phyloP scores from a whole-genome alignment of 2,797 vertebrate species.

The Sebastes goodei region DNA sequence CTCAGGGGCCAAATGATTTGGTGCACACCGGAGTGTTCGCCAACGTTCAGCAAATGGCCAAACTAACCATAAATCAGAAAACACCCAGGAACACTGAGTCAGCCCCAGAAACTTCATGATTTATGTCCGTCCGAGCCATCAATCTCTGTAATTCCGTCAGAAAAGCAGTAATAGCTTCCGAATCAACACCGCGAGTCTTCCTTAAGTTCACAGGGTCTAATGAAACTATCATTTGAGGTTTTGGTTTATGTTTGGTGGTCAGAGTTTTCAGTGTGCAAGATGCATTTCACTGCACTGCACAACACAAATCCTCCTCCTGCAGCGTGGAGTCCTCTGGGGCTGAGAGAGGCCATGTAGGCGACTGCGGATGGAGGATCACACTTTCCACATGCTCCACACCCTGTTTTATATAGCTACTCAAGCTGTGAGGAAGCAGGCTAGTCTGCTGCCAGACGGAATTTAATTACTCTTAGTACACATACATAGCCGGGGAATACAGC shows the following conservation, averaged over 20 bases:
- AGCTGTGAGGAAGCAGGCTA: slow-evolving; percentile 21
- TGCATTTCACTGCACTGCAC: slow-evolving; percentile 59
- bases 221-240: slow-evolving; percentile 65
- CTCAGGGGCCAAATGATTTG: slow-evolving; percentile 61
- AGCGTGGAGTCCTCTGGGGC: slow-evolving; percentile 42
- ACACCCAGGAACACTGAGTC: slow-evolving; percentile 61
- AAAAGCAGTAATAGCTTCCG: slow-evolving; percentile 48
- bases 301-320: slow-evolving; percentile 59
- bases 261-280: slow-evolving; percentile 40
- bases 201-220: slow-evolving; percentile 42
- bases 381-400: slow-evolving; percentile 57
- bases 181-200: slow-evolving; percentile 42
- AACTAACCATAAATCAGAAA: slow-evolving; percentile 72
- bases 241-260: slow-evolving; percentile 63
- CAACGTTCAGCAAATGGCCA: slow-evolving; percentile 65
- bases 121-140: slow-evolving; percentile 54
- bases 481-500: slow-evolving; percentile 4
- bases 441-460: slow-evolving; percentile 29
- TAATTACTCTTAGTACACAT: slow-evolving; percentile 39
- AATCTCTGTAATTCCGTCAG: slow-evolving; percentile 55
- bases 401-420: slow-evolving; percentile 51
- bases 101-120: slow-evolving; percentile 66
- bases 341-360: slow-evolving; percentile 28
- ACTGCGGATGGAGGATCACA: slow-evolving; percentile 54
- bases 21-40: slow-evolving; percentile 53